A percentile compares a stretch with the other conserved stretches of the same genome.
phyloP scores from a whole-genome alignment of 2,113 vertebrate genomes.

The Addax nasomaculatus region DNA sequence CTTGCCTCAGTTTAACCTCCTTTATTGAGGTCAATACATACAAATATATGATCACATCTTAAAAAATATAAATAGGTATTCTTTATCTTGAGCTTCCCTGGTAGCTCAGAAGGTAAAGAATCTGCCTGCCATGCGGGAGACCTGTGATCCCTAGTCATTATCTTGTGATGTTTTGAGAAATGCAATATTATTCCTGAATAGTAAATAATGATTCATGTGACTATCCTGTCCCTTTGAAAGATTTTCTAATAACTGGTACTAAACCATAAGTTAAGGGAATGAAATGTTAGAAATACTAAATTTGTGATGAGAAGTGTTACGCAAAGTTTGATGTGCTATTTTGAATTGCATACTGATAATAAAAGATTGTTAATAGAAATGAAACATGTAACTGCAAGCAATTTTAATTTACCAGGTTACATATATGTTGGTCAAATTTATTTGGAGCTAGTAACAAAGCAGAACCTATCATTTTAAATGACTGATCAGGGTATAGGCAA shows the following conservation, averaged over 20 bases:
- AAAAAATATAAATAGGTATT: slow-evolving; percentile 28
- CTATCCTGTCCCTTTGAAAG: slow-evolving; percentile 39
- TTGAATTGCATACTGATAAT: neutral
- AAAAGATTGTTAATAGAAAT: neutral
- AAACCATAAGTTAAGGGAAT: neutral
- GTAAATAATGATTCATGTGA: slow-evolving; percentile 74
- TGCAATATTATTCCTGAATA: slow-evolving; percentile 55
- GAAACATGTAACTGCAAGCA: neutral
- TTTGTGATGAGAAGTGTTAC: neutral
- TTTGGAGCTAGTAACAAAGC: neutral
- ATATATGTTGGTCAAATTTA: neutral
- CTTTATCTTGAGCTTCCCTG: slow-evolving; percentile 1
- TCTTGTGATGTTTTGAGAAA: slow-evolving; percentile 40
- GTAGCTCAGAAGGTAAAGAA: neutral
- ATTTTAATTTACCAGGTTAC: neutral
- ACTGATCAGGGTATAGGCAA: neutral
- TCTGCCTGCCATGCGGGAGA: neutral
- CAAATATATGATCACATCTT: slow-evolving; percentile 37
- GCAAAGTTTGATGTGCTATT: slow-evolving; percentile 13
- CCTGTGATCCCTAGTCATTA: slow-evolving; percentile 36
- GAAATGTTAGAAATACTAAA: slow-evolving; percentile 4
- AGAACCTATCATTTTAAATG: slow-evolving; percentile 3
- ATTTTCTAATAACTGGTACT: neutral
- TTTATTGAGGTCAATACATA: neutral
- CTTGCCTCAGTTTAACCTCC: neutral